These are phyloP conservation scores for Spea multiplicata DNA, from an alignment of 2,113 vertebrate species.

Conservation along the genomic window DNA sequence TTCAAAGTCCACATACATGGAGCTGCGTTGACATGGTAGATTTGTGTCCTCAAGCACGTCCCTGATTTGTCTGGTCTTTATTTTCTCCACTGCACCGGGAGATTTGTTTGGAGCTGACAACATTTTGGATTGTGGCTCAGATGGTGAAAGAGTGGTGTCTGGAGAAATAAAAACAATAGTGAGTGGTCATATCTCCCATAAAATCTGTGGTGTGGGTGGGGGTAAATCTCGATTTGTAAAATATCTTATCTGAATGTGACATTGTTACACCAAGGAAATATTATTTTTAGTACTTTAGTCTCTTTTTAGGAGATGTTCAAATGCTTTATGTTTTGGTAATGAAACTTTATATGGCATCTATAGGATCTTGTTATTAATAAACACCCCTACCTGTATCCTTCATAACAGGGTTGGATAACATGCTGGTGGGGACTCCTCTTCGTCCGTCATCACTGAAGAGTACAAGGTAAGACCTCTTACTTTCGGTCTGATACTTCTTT, in stretches of 20 bases:
- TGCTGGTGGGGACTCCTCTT: constrained; percentile 24
- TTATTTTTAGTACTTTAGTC: too few species aligned
- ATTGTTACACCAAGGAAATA: too few species aligned
- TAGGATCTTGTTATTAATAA: neutral
- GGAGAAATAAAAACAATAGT: neutral
- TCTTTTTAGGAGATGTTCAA: too few species aligned
- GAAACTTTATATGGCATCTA: too few species aligned
- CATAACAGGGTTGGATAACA: neutral
- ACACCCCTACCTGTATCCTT: constrained; percentile 19
- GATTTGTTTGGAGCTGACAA: rapidly evolving
- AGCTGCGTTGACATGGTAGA: constrained; percentile 63
- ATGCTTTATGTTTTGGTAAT: too few species aligned
- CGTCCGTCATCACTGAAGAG: constrained; percentile 72
- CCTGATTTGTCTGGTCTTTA: constrained; percentile 56
- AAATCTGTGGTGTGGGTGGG: too few species aligned
- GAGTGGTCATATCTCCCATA: neutral
- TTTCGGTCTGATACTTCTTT: constrained; percentile 27
- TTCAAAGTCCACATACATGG: constrained; percentile 78
- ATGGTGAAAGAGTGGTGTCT: neutral
- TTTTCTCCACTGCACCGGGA: rapidly evolving
- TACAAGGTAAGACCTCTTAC: constrained; percentile 67
- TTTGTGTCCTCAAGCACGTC: constrained; percentile 34
- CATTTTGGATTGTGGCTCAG: rapidly evolving
- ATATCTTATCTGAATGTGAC: too few species aligned
- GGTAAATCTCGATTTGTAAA: too few species aligned